These are phyloP conservation scores for Leptura quadrifasciata DNA, from an alignment of 2,888 invertebrate genomes.

Conservation along the genomic window DNA sequence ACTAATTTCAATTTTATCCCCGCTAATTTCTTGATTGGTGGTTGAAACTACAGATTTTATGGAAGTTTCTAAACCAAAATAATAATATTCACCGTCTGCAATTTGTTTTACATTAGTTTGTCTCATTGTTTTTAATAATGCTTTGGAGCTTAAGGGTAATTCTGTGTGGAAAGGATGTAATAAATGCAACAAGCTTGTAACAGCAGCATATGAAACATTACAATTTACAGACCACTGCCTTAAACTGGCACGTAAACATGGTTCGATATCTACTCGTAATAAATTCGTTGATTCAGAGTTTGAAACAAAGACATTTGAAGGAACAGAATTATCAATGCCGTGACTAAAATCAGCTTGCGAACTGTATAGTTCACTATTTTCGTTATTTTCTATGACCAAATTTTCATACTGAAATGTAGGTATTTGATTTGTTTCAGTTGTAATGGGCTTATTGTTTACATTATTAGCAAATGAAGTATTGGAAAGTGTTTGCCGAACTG, in stretches of 20 bases:
- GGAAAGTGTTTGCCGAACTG: not conserved
- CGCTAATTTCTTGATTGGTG: not conserved
- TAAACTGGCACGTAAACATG: not conserved
- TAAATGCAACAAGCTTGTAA: constrained; percentile 6
- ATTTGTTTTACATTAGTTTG: constrained; percentile 3
- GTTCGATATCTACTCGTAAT: not conserved
- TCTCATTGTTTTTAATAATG: too few species aligned
- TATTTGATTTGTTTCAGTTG: not conserved
- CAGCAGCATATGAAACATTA: not conserved
- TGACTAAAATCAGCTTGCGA: too few species aligned
- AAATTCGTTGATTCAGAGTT: constrained; percentile 8
- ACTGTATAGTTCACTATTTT: too few species aligned
- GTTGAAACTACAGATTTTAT: not conserved
- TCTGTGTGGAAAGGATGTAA: constrained; percentile 3
- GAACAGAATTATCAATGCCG: too few species aligned
- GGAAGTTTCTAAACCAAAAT: not conserved
- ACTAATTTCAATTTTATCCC: too few species aligned
- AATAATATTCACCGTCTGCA: not conserved
- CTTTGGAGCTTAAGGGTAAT: constrained; percentile 4
- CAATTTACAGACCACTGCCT: too few species aligned
- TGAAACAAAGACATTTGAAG: too few species aligned
- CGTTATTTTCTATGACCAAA: too few species aligned
- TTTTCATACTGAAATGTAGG: too few species aligned
- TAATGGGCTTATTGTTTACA: not conserved
- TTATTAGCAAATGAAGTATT: constrained; percentile 3